These are phyloP conservation scores for Falco naumanni DNA, from an alignment of 2,797 vertebrate genomes.

Conservation along the genomic window DNA sequence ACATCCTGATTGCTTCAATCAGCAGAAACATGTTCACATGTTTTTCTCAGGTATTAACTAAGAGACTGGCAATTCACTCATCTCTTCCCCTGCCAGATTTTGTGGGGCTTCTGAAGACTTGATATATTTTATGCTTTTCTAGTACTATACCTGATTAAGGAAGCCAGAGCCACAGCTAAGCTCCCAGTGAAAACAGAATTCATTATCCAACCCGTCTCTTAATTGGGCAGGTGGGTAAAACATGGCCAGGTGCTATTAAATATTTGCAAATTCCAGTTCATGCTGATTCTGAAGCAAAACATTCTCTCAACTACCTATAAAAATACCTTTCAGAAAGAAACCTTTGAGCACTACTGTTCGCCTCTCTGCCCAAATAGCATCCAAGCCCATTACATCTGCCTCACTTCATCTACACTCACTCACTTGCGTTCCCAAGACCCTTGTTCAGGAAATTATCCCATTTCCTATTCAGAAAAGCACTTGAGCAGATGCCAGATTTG, in stretches of 20 bases:
- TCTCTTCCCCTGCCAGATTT: neutral
- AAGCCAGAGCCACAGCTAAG: neutral
- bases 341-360: neutral
- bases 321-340: neutral
- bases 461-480: conserved; percentile 36
- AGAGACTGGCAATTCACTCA: neutral
- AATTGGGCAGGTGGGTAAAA: neutral
- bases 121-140: neutral
- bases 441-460: conserved; percentile 48
- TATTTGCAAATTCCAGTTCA: neutral
- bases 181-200: neutral
- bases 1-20: neutral
- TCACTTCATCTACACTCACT: conserved; percentile 11
- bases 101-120: neutral
- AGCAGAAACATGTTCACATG: neutral
- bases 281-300: neutral
- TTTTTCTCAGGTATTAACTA: neutral
- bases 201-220: neutral
- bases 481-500: neutral
- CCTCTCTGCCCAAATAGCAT: neutral
- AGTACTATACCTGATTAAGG: neutral
- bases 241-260: neutral
- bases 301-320: neutral
- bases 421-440: neutral
- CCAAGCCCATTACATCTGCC: neutral